Percentiles rank a stretch among this genome's conserved stretches.
Conservation (phyloP, 1,140 invertebrate genomes). For the Paracyclopina nana region DNA sequence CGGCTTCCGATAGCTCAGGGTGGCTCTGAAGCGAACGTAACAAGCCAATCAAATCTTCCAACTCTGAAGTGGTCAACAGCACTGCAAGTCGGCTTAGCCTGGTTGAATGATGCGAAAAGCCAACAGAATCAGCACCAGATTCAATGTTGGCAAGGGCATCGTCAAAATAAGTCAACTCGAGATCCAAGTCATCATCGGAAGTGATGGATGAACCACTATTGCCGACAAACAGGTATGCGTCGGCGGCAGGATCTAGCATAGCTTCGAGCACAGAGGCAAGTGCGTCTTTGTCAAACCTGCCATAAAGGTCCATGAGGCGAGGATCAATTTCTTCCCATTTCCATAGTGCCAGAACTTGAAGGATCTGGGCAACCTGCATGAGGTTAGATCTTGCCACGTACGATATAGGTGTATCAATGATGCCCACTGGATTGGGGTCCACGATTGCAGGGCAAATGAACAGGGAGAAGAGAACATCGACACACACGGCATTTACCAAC, state of each 20-base stretch:
- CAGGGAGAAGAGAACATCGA: constrained; percentile 75
- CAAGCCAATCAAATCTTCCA: constrained; percentile 16
- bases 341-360: constrained; percentile 69
- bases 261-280: constrained; percentile 49
- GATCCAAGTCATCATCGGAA: no score
- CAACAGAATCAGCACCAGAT: no score
- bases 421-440: constrained; percentile 86
- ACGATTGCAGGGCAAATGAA: constrained; percentile 92
- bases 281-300: constrained; percentile 47
- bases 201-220: constrained; percentile 14
- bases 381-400: constrained; percentile 76
- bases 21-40: not conserved
- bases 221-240: constrained; percentile 16
- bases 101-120: no score
- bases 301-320: constrained; percentile 49
- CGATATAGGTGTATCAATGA: constrained; percentile 79
- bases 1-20: no score
- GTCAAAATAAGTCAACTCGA: no score
- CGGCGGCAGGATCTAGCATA: constrained; percentile 39
- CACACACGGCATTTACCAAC: constrained; percentile 53
- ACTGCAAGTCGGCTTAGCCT: not conserved
- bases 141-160: no score
- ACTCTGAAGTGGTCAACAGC: constrained; percentile 12
- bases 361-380: constrained; percentile 63
- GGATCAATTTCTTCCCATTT: constrained; percentile 55